Evolutionary conservation across 2,888 invertebrate genomes (phyloP), one percentile per base, ranked within the genome.

Genomic region (Philhelius pedissequus): DNA sequence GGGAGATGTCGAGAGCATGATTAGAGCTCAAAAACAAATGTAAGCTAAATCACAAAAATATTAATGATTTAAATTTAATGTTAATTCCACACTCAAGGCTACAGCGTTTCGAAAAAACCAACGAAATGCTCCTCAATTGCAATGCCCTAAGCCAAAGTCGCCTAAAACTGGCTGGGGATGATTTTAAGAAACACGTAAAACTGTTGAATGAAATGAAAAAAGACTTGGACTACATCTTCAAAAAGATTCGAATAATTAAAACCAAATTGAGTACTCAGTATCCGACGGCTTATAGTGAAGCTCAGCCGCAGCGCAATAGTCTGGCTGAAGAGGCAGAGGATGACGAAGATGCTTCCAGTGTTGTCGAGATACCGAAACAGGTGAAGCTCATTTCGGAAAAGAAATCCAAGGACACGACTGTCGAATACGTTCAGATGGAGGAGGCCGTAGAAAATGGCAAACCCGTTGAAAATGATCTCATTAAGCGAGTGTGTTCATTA

Each of bases 41-140:
- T 97, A 93, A 93, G 86, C 77, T 62, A 5, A 48, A 22, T 20
- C 3, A 25, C 7, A 3, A 18, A 48, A 22, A 13, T 13, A 48
- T 7, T 25, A 6, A 2, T 0, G 1, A 43, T 1, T 43, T 1
- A 3, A 22, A 13, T n/a, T 0, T 13, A 22, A 25, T 2, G 13
- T 25, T 13, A 0, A 22, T 25, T 1, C n/a, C 6, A 13, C 2
- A 54, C 92, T 93, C 1, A 89, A 98, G 98, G 97, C 91, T 99
- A 27, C 97, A 97, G 89, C 94, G 99, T 71, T 99, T 99, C 92
- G 99, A 99, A 90, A 99, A 99, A 91, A 99, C 99, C 0, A 99
- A 99, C 89, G 99, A 99, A 92, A 99, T 99, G 99, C 92, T 99
- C 32, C 95, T 97, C 9, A 99, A 99, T 91, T 99, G 99, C 90